These are phyloP conservation scores for Pachypanchax playfairii DNA, from an alignment of 2,113 vertebrate species.

Conservation along the genomic window DNA sequence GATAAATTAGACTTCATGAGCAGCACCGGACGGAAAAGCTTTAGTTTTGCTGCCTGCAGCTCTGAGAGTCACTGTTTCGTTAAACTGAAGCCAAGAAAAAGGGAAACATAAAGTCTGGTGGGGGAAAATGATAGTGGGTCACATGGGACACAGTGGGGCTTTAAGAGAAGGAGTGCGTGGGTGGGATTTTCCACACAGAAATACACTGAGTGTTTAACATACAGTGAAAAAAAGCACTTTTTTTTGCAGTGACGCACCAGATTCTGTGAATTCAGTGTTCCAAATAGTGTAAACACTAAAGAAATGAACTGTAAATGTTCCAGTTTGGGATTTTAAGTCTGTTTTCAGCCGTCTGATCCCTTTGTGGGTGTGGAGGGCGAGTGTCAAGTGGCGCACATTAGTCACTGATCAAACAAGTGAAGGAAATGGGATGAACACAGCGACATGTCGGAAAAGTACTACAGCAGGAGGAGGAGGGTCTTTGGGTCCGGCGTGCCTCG, in stretches of 20 bases:
- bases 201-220: conserved; percentile 40
- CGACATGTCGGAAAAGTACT: conserved; percentile 59
- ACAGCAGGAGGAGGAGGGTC: conserved; percentile 39
- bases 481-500: conserved; percentile 14
- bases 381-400: conserved; percentile 42
- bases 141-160: conserved; percentile 41
- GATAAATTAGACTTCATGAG: conserved; percentile 55
- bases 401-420: conserved; percentile 3
- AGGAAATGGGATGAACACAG: conserved; percentile 60
- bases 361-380: conserved; percentile 60
- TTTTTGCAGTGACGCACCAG: conserved; percentile 37
- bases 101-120: conserved; percentile 59
- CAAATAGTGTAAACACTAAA: conserved; percentile 2
- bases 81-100: conserved; percentile 18
- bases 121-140: conserved; percentile 56
- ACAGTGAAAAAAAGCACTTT: conserved; percentile 31
- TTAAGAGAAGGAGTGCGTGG: conserved; percentile 27
- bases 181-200: conserved; percentile 65
- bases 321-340: too few relatives aligned
- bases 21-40: conserved; percentile 60
- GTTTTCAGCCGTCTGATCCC: conserved; percentile 12
- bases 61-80: conserved; percentile 47
- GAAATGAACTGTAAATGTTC: conserved; percentile 19
- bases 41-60: conserved; percentile 53
- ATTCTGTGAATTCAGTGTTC: conserved; percentile 19